Conservation (phyloP, 2,113 vertebrate species). For the Stegostoma tigrinum region DNA sequence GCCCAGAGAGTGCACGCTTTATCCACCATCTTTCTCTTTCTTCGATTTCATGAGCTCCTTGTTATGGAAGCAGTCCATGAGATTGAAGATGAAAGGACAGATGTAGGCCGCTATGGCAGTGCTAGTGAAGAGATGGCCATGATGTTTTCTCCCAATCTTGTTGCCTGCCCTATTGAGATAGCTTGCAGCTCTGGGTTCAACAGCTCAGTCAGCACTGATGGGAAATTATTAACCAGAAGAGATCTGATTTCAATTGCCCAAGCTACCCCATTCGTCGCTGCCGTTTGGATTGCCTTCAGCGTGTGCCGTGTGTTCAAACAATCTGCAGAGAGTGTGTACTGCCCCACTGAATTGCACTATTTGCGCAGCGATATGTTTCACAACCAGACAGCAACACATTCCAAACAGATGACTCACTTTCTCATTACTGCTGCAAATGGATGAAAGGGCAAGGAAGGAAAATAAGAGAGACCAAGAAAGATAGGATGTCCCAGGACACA, state of each 20-base stretch:
- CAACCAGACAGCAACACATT: background rate
- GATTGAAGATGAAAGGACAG: no score
- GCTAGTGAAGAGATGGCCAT: background rate
- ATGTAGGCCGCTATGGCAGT: background rate
- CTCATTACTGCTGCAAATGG: background rate
- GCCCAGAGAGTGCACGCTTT: no score
- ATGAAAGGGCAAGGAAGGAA: no score
- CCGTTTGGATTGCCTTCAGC: background rate
- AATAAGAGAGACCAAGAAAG: background rate
- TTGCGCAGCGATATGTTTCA: no score
- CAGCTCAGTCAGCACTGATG: background rate
- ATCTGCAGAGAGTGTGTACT: background rate
- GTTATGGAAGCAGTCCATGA: no score
- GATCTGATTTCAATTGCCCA: background rate
- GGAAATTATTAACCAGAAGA: background rate
- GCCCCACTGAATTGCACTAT: background rate
- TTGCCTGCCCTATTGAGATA: background rate
- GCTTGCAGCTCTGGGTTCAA: background rate
- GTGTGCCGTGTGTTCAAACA: background rate
- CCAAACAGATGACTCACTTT: background rate
- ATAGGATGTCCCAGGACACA: no score
- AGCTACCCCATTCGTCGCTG: background rate
- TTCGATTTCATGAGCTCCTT: no score
- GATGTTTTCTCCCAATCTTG: no score
- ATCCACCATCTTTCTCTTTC: no score